Base-by-base conservation (phyloP, 1,140 invertebrate genomes). In the Gryon sp. region DNA sequence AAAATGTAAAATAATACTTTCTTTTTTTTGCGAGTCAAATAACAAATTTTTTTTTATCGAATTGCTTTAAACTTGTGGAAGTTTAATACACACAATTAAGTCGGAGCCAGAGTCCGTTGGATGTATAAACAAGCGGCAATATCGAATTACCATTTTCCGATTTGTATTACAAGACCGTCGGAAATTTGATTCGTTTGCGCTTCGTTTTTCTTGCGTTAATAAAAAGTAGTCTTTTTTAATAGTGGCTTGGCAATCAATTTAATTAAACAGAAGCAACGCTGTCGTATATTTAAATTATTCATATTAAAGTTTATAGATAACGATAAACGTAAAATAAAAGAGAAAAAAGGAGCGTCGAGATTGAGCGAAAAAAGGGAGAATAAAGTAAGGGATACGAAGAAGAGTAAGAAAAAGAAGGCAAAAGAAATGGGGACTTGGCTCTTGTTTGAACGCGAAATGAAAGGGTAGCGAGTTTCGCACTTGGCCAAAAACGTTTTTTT, bases 381-480 rank as follows among this genome's bases (percentile, higher is more conserved):
- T n/a, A n/a, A n/a, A n/a, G n/a, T n/a, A n/a, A n/a, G n/a, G n/a
- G n/a, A n/a, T n/a, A n/a, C n/a, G n/a, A n/a, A n/a, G n/a, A n/a
- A n/a, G n/a, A n/a, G n/a, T n/a, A n/a, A n/a, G n/a, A n/a, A n/a
- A n/a, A n/a, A n/a, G n/a, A n/a, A n/a, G n/a, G n/a, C n/a, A 28
- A 28, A 7, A 28, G 26, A 28, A 28, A 28, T 28, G 26, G 26
- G n/a, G n/a, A 36, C 7, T 1, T 9, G n/a, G 34, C 9, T 26
- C 52, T 40, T 41, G 34, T 55, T 55, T 53, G 19, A 40, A 28
- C 24, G 14, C 26, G n/a, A 55, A 40, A 55, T 55, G 52, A 55
- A 52, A 36, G 32, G 18, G 15, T 20, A 19, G 28, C 8, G 28
- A 12, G 48, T 7, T 20, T 40, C n/a, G 34, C 34, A 52, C 14